Conservation (phyloP, 2,113 vertebrate genomes). For the Clarias macrocephalus region DNA sequence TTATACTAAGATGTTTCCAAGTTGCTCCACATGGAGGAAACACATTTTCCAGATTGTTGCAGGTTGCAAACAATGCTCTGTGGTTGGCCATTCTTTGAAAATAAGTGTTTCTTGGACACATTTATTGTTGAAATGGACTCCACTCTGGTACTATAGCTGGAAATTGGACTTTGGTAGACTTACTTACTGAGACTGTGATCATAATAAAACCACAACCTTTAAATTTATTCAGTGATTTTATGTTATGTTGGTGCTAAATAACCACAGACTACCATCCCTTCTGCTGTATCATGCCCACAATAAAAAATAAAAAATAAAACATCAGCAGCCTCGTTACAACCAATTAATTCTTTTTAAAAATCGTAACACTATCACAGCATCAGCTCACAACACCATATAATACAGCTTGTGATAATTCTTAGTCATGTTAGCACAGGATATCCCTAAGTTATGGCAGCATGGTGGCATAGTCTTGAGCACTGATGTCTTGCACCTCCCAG, state of each 20-base stretch:
- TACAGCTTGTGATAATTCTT: neutral
- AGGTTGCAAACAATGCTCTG: neutral
- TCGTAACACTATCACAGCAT: neutral
- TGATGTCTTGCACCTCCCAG: too few species aligned
- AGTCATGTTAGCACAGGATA: neutral
- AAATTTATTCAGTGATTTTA: neutral
- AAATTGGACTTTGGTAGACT: neutral
- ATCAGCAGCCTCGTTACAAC: neutral
- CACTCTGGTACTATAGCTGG: neutral
- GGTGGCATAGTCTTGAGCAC: too few species aligned
- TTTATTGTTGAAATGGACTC: neutral
- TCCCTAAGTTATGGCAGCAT: too few species aligned
- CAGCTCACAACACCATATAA: neutral
- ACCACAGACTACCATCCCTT: neutral
- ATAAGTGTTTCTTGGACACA: neutral
- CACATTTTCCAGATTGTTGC: neutral
- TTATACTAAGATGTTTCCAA: neutral
- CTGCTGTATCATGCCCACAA: neutral
- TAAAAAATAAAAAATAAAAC: neutral
- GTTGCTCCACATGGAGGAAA: neutral
- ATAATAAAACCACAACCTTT: neutral
- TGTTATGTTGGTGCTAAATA: neutral
- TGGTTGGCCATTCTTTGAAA: neutral
- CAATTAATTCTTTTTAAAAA: neutral
- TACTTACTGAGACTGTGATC: neutral